Percentiles rank a stretch among this genome's conserved stretches.
Evolutionary conservation across 2,797 vertebrate species (phyloP).

Genomic region (Chiroxiphia lanceolata): DNA sequence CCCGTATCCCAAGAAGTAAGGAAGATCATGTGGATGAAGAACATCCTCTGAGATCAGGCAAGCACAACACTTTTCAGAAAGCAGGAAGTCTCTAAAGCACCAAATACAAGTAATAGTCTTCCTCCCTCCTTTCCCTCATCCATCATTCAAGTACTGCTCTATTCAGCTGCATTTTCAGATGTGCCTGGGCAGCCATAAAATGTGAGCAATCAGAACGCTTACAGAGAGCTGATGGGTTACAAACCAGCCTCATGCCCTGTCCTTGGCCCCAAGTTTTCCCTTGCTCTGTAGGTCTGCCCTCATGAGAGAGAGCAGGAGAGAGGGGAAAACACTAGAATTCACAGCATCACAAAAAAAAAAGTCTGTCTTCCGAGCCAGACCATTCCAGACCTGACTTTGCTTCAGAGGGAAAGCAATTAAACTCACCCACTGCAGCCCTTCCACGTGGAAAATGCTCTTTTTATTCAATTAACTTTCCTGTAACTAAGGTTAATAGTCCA

Average conservation of each 20-base stretch:
- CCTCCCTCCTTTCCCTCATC: not conserved
- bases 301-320: not conserved
- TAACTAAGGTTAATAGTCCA: slow-evolving; percentile 1
- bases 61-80: not conserved
- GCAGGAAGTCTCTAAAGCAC: not conserved
- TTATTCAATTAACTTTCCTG: slow-evolving; percentile 37
- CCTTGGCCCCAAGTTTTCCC: not conserved
- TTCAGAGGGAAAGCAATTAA: slow-evolving; percentile 18
- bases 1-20: not conserved
- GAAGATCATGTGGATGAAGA: not conserved
- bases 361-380: not conserved
- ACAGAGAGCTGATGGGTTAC: not conserved
- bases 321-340: not conserved
- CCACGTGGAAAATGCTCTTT: not conserved
- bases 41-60: not conserved
- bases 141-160: not conserved
- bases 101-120: not conserved
- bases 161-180: not conserved
- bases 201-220: not conserved
- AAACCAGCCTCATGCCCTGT: not conserved
- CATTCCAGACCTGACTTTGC: not conserved
- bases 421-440: not conserved
- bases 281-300: not conserved
- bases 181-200: not conserved
- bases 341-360: not conserved